Conservation (phyloP, 1,140 invertebrate species). For the Thalassaphorura encarpata region DNA sequence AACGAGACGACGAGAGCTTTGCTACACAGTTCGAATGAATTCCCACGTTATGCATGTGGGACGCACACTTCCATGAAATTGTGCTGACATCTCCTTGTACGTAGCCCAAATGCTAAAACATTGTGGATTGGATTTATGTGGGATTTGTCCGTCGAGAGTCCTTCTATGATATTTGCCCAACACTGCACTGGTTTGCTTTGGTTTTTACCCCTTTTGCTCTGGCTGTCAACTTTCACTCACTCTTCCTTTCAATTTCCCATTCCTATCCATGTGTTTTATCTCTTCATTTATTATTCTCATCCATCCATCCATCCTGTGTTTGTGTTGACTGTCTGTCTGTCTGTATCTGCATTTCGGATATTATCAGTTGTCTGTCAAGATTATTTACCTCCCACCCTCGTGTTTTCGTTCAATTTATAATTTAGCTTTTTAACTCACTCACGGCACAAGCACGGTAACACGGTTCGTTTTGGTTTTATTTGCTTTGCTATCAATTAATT, state of each 20-base stretch:
- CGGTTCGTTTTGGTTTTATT: not conserved
- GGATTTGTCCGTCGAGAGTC: not conserved
- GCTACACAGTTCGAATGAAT: no score
- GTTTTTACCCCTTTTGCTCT: no score
- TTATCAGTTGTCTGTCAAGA: not conserved
- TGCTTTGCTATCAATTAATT: no score
- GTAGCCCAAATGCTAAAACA: not conserved
- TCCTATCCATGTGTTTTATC: conserved; percentile 1
- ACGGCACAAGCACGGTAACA: not conserved
- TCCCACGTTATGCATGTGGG: no score
- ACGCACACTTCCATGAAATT: no score
- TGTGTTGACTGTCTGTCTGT: not conserved
- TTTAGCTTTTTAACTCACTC: not conserved
- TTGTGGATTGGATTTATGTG: not conserved
- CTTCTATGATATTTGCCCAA: no score
- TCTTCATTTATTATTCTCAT: not conserved
- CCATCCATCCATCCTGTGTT: no score
- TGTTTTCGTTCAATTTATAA: not conserved
- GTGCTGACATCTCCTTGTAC: no score
- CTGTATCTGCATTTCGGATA: not conserved
- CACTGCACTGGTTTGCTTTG: no score
- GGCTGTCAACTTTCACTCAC: no score
- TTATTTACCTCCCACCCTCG: not conserved
- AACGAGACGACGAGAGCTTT: no score
- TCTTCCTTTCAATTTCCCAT: conserved; percentile 2